A percentile compares a stretch with the other conserved stretches of the same genome.
Conservation (phyloP, 2,113 vertebrate genomes). For the Rutilus rutilus region DNA sequence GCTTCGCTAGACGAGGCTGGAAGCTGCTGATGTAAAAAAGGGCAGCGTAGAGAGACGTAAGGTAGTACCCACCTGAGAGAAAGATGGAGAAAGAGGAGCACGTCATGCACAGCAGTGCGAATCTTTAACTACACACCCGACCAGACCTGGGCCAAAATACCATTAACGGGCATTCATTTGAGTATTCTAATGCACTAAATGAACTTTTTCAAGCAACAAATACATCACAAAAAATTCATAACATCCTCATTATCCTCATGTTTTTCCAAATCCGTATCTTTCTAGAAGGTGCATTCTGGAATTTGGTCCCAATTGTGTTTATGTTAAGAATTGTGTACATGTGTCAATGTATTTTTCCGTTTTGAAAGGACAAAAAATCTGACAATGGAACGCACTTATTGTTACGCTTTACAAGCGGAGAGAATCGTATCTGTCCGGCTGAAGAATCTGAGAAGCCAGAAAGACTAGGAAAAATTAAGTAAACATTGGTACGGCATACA, state of each 20-base stretch:
- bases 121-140: not conserved
- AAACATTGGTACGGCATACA: too few relatives aligned
- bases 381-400: too few relatives aligned
- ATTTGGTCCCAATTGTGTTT: too few relatives aligned
- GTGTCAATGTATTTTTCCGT: too few relatives aligned
- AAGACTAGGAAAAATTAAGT: too few relatives aligned
- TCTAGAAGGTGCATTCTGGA: not conserved
- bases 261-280: not conserved
- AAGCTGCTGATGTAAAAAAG: slow-evolving; percentile 88
- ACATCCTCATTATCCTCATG: not conserved
- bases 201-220: not conserved
- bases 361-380: too few relatives aligned
- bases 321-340: too few relatives aligned
- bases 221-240: not conserved
- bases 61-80: slow-evolving; percentile 85
- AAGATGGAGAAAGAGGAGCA: not conserved
- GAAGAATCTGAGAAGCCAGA: too few relatives aligned
- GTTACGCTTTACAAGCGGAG: too few relatives aligned
- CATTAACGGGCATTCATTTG: not conserved
- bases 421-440: too few relatives aligned
- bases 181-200: not conserved
- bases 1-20: slow-evolving; percentile 70
- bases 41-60: slow-evolving; percentile 88
- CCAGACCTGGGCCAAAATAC: not conserved
- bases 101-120: not conserved